These are phyloP conservation scores for Solenopsis invicta DNA, from an alignment of 1,140 invertebrate species.

Conservation along the genomic window DNA sequence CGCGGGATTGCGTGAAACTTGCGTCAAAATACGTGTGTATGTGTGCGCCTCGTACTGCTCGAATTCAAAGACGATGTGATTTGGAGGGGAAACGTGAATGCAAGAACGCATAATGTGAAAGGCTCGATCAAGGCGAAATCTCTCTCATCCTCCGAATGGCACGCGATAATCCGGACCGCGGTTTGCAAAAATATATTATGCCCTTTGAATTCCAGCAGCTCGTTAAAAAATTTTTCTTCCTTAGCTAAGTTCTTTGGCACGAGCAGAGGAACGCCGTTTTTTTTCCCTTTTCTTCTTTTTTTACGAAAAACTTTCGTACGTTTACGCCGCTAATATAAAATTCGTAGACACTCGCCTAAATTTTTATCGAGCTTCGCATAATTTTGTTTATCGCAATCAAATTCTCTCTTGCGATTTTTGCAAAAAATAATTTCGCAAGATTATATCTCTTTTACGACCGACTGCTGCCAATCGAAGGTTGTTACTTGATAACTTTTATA, in stretches of 20 bases:
- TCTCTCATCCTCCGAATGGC: neutral
- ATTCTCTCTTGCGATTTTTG: neutral
- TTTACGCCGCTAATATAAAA: constrained; percentile 56
- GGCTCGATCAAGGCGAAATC: constrained; percentile 27
- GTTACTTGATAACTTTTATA: no score
- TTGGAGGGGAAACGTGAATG: constrained; percentile 23
- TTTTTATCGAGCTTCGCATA: constrained; percentile 50
- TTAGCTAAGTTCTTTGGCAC: constrained; percentile 76
- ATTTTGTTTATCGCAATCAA: constrained; percentile 20
- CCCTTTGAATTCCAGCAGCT: constrained; percentile 68
- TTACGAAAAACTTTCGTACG: constrained; percentile 42
- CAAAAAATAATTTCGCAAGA: neutral
- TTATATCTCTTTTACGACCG: constrained; percentile 9
- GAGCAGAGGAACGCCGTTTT: constrained; percentile 77
- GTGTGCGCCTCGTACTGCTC: constrained; percentile 41
- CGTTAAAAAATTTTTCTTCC: constrained; percentile 68
- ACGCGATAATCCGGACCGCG: constrained; percentile 9
- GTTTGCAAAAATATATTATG: constrained; percentile 55
- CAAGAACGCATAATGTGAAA: constrained; percentile 39
- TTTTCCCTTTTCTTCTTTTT: constrained; percentile 10
- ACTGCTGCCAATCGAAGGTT: no score
- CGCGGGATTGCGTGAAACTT: neutral
- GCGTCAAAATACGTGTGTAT: constrained; percentile 8
- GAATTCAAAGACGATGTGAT: constrained; percentile 53
- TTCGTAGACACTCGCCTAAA: constrained; percentile 44